phyloP scores from a whole-genome alignment of 2,113 vertebrate species.

The Cochlearius cochlearius region DNA sequence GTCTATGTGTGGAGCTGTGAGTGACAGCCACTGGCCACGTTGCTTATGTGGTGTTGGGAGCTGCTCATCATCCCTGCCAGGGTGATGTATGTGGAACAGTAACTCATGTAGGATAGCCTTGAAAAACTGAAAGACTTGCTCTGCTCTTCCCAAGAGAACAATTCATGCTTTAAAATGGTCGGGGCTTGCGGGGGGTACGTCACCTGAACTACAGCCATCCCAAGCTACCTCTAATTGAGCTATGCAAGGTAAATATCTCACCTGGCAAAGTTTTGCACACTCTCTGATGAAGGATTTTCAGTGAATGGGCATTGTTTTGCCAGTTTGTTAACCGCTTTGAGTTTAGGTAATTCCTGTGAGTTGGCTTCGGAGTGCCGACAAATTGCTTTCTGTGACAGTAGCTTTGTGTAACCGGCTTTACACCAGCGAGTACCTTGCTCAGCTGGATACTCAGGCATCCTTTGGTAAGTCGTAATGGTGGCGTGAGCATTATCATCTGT shows the following conservation, averaged over 20 bases:
- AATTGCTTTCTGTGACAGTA: background rate
- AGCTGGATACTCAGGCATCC: background rate
- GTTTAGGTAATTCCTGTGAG: background rate
- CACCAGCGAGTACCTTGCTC: background rate
- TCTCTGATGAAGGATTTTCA: background rate
- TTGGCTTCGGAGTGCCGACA: background rate
- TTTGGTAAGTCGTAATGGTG: background rate
- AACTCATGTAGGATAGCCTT: background rate
- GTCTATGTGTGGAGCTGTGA: background rate
- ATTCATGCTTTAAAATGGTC: rapidly evolving
- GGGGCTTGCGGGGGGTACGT: background rate
- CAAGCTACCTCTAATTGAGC: background rate
- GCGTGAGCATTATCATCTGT: background rate
- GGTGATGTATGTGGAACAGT: background rate
- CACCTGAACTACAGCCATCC: background rate
- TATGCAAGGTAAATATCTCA: background rate
- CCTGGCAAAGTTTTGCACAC: background rate
- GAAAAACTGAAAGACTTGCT: background rate
- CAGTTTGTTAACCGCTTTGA: background rate
- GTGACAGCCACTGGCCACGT: background rate
- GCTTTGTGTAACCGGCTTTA: background rate
- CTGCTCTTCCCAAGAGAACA: background rate
- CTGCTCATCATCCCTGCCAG: background rate
- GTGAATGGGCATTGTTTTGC: background rate
- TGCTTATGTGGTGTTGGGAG: background rate